Evolutionary conservation across 2,113 vertebrate species (phyloP).

Genomic region (Hemibagrus wyckioides): DNA sequence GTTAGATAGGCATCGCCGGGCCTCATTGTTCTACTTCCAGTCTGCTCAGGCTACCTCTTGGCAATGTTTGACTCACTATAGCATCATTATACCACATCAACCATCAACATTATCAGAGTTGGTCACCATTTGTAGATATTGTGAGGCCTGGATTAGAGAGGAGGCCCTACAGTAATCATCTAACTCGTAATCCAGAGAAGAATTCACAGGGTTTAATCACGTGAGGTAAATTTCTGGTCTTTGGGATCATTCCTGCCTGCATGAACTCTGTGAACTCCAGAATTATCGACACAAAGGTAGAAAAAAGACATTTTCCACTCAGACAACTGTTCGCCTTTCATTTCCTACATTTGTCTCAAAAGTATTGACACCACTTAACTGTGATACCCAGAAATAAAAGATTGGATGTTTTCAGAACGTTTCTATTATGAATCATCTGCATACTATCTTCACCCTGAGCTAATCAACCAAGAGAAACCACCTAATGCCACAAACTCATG

Average conservation of each 20-base stretch:
- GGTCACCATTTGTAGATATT: constrained; percentile 49
- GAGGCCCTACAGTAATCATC: constrained; percentile 62
- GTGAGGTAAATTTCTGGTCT: constrained; percentile 22
- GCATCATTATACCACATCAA: constrained; percentile 1
- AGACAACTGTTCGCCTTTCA: not conserved
- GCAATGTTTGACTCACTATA: not conserved
- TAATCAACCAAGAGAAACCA: not conserved
- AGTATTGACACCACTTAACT: not conserved
- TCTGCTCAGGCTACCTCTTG: not conserved
- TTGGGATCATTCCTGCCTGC: constrained; percentile 5
- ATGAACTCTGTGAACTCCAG: not conserved
- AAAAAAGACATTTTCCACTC: not conserved
- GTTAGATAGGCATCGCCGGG: not conserved
- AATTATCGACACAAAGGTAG: not conserved
- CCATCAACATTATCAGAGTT: constrained; percentile 24
- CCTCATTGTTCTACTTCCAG: constrained; percentile 26
- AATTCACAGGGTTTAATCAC: constrained; percentile 59
- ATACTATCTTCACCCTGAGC: not conserved
- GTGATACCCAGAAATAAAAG: not conserved
- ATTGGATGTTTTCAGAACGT: not conserved
- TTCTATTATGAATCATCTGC: not conserved
- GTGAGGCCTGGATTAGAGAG: constrained; percentile 43
- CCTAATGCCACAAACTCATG: not conserved
- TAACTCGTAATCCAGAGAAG: constrained; percentile 66
- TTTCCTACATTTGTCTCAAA: not conserved